Conservation (phyloP, 2,888 invertebrate species). For the Pollenia labialis region DNA sequence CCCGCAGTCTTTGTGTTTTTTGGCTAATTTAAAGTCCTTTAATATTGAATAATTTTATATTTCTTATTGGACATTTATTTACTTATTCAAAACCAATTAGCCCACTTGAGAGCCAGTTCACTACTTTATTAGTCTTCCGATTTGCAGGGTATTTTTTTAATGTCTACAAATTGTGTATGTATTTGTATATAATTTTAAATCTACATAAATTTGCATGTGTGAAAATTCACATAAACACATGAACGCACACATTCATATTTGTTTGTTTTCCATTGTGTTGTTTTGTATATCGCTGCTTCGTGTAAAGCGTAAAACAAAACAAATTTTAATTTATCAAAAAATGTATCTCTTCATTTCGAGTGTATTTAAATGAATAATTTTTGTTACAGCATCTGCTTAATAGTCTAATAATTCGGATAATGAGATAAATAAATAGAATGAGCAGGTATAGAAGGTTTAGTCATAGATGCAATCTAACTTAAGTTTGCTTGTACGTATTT, state of each 20-base stretch:
- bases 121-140: no score
- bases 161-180: no score
- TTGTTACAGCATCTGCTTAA: conserved; percentile 38
- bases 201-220: no score
- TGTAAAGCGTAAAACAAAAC: conserved; percentile 23
- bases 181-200: no score
- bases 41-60: no score
- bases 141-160: no score
- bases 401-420: conserved; percentile 40
- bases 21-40: no score
- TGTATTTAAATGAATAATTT: not conserved
- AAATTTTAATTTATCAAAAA: conserved; percentile 43
- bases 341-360: conserved; percentile 51
- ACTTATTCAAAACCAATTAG: no score
- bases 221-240: not conserved
- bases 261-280: not conserved
- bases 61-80: no score
- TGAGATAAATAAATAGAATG: conserved; percentile 25
- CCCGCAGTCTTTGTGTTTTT: not conserved
- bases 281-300: not conserved
- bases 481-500: not conserved
- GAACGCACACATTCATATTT: not conserved
- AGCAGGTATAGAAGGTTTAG: not conserved
- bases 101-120: no score
- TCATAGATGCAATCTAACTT: not conserved